Evolutionary conservation across 2,113 vertebrate species (phyloP).

Genomic region (Eubucco bourcierii): DNA sequence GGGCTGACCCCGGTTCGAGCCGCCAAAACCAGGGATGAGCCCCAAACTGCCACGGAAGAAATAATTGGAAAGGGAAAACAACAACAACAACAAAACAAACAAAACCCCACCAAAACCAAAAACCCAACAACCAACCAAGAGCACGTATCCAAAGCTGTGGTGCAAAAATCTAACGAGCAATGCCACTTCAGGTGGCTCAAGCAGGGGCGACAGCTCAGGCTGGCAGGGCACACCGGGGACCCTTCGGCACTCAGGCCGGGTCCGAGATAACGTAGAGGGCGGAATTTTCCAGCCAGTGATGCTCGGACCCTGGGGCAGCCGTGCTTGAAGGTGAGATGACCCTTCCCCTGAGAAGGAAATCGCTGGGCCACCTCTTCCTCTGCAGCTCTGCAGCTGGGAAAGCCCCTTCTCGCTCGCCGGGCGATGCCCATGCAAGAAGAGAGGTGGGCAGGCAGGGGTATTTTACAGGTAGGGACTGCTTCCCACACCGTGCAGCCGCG

Average conservation of each 20-base stretch:
- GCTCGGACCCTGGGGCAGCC: background rate
- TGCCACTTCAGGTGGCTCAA: background rate
- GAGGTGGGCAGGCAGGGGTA: background rate
- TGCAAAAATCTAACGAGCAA: background rate
- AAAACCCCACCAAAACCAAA: background rate
- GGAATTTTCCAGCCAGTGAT: background rate
- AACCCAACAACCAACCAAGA: background rate
- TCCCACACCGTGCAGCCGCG: background rate
- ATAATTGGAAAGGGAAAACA: background rate
- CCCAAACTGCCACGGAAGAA: background rate
- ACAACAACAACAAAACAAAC: too few species aligned
- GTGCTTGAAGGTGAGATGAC: background rate
- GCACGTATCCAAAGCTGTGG: background rate
- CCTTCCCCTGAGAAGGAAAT: background rate
- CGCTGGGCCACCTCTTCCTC: background rate
- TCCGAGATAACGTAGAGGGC: background rate
- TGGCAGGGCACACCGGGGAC: too few species aligned
- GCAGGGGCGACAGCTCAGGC: background rate
- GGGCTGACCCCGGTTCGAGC: background rate
- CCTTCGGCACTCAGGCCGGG: background rate
- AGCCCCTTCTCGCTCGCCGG: background rate
- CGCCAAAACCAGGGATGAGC: background rate
- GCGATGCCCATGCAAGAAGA: background rate
- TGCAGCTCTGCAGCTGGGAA: background rate
- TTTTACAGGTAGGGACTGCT: accelerated